Evolutionary conservation across 2,888 invertebrate genomes (phyloP), one percentile per base, ranked within the genome.

Genomic region (Agonopterix arenella): DNA sequence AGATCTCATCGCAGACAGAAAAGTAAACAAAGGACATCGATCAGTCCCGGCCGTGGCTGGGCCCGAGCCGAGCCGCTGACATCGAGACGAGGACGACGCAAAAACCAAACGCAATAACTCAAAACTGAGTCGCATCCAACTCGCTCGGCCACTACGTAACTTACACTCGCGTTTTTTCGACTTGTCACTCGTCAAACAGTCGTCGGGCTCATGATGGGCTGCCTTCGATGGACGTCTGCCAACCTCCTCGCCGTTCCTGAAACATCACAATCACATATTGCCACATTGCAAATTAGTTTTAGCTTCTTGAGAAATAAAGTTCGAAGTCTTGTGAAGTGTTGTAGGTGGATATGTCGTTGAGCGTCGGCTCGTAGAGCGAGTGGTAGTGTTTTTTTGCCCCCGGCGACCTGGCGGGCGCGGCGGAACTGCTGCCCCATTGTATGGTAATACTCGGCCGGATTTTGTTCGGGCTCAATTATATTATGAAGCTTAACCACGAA

Each of bases 401-500:
- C 81, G 67, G 84, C 88, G 85, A 85, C 86, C 81, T 28, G 9
- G 37, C 9, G 47, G 18, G 47, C 42, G 82, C 84, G 80, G 77
- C 81, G 73, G 84, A 76, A 76, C 85, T 86, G 84, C 84, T 85
- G 72, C 71, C 86, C 28, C 78, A 89, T 89, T 89, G 88, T 89
- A 89, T 89, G 89, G 77, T 88, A 89, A 89, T 89, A 75, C 76
- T 69, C 72, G 81, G 73, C 84, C 84, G 89, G 86, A 88, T 88
- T 89, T 85, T 74, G 85, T 88, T 84, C 79, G 83, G 70, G 82
- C 85, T 80, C 88, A 89, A 89, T 88, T 89, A 89, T 84, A 88
- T 86, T 86, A 88, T 84, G 86, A 84, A 84, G 86, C 84, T 83
- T 79, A 80, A 80, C 75, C 80, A 77, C 76, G 28, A 81, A 84